Base-by-base conservation (phyloP, 92 coral and sea anemone species). In the Porites divaricata region DNA sequence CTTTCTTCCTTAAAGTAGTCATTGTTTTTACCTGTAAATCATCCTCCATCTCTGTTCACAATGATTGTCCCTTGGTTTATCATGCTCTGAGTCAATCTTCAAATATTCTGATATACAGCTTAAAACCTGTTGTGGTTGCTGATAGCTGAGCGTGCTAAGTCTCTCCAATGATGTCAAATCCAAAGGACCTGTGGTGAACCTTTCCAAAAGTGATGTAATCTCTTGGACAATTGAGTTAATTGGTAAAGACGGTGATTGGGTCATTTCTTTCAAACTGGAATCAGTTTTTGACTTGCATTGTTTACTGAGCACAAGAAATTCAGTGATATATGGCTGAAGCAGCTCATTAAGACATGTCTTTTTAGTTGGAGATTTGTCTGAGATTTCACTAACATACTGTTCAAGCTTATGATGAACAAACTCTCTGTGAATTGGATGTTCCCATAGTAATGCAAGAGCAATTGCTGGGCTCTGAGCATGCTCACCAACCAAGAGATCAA, bases 401-500 rank as follows among this genome's bases (percentile, higher is more conserved):
- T 92, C 87, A n/a, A 90, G 89, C 26, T 71, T 84, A 15, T n/a
- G 78, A 59, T 77, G 57, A 50, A 88, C 86, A 54, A 88, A 73
- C 25, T 81, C 90, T 65, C 91, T 83, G 81, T 92, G 94, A 24
- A 86, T n/a, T 49, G 94, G 88, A 87, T 94, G 91, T 24, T 89
- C 79, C 83, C 89, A 88, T 16, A 92, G 78, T 28, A 95, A 85
- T 10, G 93, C 91, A 61, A 93, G 75, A 53, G 95, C 92, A 63
- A 95, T 68, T 8, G 81, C 94, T 26, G 99, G 99, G 48, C 87
- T 91, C 78, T 94, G 99, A 50, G 93, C 86, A 8, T 88, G 72
- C 8, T 89, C 86, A 61, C 91, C 85, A 7, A 81, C 87, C 20
- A 95, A 90, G 17, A 87, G 74, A 66, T 85, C 85, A 22, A 96